Percentiles rank a stretch among this genome's conserved stretches.
Evolutionary conservation across 2,113 vertebrate species (phyloP).

Genomic region (Corythoichthys intestinalis): DNA sequence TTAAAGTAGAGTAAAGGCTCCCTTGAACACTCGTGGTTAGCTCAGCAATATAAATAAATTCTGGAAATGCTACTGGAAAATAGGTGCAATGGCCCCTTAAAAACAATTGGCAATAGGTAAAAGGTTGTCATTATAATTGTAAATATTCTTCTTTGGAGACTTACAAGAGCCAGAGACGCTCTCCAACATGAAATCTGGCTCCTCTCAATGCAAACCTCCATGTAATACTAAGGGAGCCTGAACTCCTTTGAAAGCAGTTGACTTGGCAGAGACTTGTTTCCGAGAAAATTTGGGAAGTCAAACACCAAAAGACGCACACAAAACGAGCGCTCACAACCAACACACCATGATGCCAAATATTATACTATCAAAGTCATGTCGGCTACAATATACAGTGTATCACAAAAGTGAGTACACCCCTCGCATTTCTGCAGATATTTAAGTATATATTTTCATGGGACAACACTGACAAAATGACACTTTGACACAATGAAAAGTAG

Average conservation of each 20-base stretch:
- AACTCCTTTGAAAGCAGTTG: conserved; percentile 2
- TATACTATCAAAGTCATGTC: conserved; percentile 53
- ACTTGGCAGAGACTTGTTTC: conserved; percentile 18
- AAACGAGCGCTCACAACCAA: conserved; percentile 33
- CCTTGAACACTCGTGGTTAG: neutral
- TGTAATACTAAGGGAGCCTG: conserved; percentile 5
- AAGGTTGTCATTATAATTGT: conserved; percentile 16
- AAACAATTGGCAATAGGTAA: conserved; percentile 10
- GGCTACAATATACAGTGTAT: conserved; percentile 29
- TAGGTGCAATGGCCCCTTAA: conserved; percentile 1
- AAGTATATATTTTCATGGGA: no score
- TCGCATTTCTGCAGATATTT: no score
- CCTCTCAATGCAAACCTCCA: conserved; percentile 12
- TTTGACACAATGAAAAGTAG: no score
- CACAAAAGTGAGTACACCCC: no score
- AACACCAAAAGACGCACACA: neutral
- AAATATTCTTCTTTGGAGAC: conserved; percentile 22
- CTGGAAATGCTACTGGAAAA: conserved; percentile 8
- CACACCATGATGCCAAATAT: conserved; percentile 19
- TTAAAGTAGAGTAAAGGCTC: neutral
- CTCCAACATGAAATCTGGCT: conserved; percentile 10
- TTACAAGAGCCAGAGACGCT: conserved; percentile 3
- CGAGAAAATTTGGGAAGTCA: conserved; percentile 20
- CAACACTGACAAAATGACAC: no score
- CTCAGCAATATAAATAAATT: neutral